Percentiles rank a stretch among this genome's conserved stretches.
Evolutionary conservation across 2,888 invertebrate genomes (phyloP).

Genomic region (Drosophila parthenogenetica): DNA sequence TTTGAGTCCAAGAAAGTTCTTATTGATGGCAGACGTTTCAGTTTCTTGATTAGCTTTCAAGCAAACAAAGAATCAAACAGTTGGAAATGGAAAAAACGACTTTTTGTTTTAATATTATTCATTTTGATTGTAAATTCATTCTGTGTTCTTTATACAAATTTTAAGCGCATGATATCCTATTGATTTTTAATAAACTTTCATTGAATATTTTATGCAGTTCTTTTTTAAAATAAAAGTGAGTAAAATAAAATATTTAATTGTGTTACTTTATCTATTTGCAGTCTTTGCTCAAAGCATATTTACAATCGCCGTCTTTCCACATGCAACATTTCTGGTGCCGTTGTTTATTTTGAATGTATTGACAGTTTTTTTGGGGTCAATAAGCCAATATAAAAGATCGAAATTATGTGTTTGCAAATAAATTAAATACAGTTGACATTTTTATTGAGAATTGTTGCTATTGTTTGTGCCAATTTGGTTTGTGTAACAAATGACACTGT

Average conservation of each 20-base stretch:
- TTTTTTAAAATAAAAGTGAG: no score
- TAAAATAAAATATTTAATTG: no score
- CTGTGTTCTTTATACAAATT: not conserved
- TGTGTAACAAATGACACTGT: conserved; percentile 65
- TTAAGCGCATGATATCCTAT: no score
- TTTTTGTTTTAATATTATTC: not conserved
- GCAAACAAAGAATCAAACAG: not conserved
- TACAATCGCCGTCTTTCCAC: not conserved
- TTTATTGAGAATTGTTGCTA: conserved; percentile 30
- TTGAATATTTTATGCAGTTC: no score
- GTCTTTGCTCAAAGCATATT: conserved; percentile 7
- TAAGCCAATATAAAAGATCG: conserved; percentile 40
- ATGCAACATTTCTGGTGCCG: not conserved
- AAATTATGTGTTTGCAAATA: conserved; percentile 54
- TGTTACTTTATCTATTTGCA: not conserved
- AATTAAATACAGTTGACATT: conserved; percentile 65
- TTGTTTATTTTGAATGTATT: conserved; percentile 23
- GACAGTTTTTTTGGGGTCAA: conserved; percentile 41
- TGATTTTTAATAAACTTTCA: no score
- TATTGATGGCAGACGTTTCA: conserved; percentile 49
- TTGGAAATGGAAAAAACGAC: not conserved
- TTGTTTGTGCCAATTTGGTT: conserved; percentile 15
- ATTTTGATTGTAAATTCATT: conserved; percentile 39
- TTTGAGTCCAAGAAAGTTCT: conserved; percentile 50
- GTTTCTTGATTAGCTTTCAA: conserved; percentile 56